Conservation (phyloP, 2,797 vertebrate genomes). For the Labeo calbasu region DNA sequence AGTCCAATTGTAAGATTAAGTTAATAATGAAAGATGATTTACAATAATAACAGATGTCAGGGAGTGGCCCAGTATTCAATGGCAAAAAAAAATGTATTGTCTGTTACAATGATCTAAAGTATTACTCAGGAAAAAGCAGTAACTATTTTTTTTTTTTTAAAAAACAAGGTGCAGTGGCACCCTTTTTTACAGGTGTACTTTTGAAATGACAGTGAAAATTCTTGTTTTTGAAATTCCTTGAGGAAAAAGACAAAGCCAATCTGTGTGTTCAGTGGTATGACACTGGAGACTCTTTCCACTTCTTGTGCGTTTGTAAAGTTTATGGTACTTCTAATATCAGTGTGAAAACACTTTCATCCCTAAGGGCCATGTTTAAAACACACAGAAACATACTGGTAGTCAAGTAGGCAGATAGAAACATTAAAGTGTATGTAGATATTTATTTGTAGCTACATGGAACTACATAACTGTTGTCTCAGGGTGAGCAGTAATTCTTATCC, state of each 20-base stretch:
- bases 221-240: conserved; percentile 68
- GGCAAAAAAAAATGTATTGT: conserved; percentile 90
- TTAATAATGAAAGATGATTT: conserved; percentile 83
- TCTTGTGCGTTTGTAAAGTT: conserved; percentile 72
- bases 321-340: conserved; percentile 78
- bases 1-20: conserved; percentile 87
- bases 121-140: conserved; percentile 86
- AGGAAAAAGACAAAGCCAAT: conserved; percentile 62
- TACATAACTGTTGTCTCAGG: conserved; percentile 50
- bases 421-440: conserved; percentile 47
- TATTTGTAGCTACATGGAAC: conserved; percentile 50
- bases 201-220: conserved; percentile 77
- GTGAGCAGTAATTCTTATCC: conserved; percentile 52
- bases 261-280: conserved; percentile 57
- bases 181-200: conserved; percentile 78
- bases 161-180: not conserved
- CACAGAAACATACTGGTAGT: conserved; percentile 18
- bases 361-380: conserved; percentile 64
- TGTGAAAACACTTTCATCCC: conserved; percentile 70
- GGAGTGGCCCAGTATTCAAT: conserved; percentile 95
- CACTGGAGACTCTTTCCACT: conserved; percentile 67
- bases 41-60: conserved; percentile 86
- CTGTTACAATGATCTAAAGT: conserved; percentile 85
- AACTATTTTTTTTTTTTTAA: conserved; percentile 74
- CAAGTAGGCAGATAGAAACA: conserved; percentile 27